These are phyloP conservation scores for Tanaodytes sp. DNA, from an alignment of 2,888 invertebrate genomes.

Conservation along the genomic window DNA sequence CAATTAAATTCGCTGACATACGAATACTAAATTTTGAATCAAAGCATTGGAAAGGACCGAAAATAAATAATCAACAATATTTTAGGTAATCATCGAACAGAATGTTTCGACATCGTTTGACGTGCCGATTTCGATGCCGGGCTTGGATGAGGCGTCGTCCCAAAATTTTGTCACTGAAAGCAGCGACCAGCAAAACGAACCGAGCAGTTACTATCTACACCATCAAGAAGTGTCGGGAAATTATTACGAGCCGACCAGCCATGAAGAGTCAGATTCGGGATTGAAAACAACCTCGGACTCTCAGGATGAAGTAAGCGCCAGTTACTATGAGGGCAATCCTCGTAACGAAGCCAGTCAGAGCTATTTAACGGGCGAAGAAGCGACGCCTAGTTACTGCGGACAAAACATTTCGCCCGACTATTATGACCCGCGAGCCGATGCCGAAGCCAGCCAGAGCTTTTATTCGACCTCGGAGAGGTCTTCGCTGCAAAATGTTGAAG, in stretches of 20 bases:
- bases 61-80: constrained; percentile 4
- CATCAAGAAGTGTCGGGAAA: constrained; percentile 64
- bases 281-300: constrained; percentile 57
- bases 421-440: constrained; percentile 66
- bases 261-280: constrained; percentile 60
- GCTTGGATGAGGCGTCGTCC: constrained; percentile 65
- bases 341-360: constrained; percentile 68
- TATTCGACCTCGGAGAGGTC: constrained; percentile 65
- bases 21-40: no score
- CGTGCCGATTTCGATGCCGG: constrained; percentile 68
- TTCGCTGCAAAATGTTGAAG: constrained; percentile 65
- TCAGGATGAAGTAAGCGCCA: constrained; percentile 66
- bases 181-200: constrained; percentile 64
- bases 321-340: constrained; percentile 64
- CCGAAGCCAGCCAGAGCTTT: constrained; percentile 69
- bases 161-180: constrained; percentile 69
- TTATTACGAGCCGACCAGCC: constrained; percentile 60
- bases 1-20: no score
- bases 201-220: constrained; percentile 67
- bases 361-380: constrained; percentile 65
- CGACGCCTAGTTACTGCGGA: constrained; percentile 64
- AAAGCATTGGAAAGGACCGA: no score
- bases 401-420: constrained; percentile 66
- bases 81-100: constrained; percentile 62
- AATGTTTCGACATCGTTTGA: constrained; percentile 70